These are phyloP conservation scores for Molossus molossus DNA, from an alignment of 2,797 vertebrate species.

Conservation along the genomic window DNA sequence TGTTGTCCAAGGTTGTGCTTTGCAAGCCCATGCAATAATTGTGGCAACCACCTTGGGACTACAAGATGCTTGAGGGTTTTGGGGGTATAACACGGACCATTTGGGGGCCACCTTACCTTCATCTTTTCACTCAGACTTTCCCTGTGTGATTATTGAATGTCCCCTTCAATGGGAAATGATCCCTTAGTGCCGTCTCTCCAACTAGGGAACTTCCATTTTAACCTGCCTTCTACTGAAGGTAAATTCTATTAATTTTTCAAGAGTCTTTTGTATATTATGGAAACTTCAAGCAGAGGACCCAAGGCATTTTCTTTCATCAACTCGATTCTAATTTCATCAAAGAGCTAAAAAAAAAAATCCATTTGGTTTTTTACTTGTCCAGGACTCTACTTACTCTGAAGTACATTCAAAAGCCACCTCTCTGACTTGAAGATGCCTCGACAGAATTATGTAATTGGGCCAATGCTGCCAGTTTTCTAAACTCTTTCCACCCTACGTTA, in stretches of 20 bases:
- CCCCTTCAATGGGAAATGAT: not conserved
- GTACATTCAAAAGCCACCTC: conserved; percentile 81
- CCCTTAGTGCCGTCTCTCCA: not conserved
- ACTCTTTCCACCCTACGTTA: conserved; percentile 73
- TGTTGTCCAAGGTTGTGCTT: not conserved
- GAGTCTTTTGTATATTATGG: conserved; percentile 82
- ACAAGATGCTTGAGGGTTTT: not conserved
- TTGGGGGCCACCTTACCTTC: not conserved
- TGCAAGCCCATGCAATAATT: rapidly evolving
- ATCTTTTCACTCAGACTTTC: not conserved
- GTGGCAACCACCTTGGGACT: not conserved
- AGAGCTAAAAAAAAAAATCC: conserved; percentile 83
- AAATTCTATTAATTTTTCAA: conserved; percentile 85
- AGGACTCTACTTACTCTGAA: conserved; percentile 82
- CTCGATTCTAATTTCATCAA: conserved; percentile 89
- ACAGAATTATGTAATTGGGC: conserved; percentile 85
- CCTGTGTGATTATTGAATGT: not conserved
- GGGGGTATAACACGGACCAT: not conserved
- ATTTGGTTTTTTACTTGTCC: conserved; percentile 86
- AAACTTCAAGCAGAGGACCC: conserved; percentile 86
- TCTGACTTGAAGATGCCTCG: conserved; percentile 80
- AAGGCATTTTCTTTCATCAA: conserved; percentile 89
- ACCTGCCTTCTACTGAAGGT: conserved; percentile 77
- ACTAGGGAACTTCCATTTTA: conserved; percentile 4
- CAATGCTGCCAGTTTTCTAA: conserved; percentile 83